Conservation (phyloP, 1,140 invertebrate species). For the Bombus breviceps region DNA sequence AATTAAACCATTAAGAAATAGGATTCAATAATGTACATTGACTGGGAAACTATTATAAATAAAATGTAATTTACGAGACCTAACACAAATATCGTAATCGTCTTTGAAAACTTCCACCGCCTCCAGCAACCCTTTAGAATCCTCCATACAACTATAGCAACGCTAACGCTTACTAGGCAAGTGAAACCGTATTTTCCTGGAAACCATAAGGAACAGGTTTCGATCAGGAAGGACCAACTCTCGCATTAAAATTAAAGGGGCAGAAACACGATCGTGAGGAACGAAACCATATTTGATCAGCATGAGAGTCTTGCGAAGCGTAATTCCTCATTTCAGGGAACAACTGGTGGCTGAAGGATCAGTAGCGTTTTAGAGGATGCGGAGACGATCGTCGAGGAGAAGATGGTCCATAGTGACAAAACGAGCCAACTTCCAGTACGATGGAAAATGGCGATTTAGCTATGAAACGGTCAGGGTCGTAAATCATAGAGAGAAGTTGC, state of each 20-base stretch:
- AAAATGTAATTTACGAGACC: not conserved
- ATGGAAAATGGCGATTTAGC: constrained; percentile 46
- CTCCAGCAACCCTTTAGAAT: not conserved
- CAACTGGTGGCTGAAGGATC: constrained; percentile 3
- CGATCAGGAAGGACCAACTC: not conserved
- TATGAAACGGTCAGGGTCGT: constrained; percentile 8
- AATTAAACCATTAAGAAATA: too few species aligned
- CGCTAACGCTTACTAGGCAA: not conserved
- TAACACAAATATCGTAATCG: not conserved
- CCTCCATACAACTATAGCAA: not conserved
- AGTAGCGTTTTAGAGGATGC: not conserved
- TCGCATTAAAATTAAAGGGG: not conserved
- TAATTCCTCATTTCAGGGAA: constrained; percentile 26
- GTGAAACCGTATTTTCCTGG: not conserved
- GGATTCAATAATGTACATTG: too few species aligned
- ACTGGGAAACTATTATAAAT: too few species aligned
- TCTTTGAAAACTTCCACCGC: not conserved
- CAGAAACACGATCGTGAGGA: not conserved
- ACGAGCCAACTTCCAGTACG: constrained; percentile 36
- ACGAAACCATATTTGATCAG: not conserved
- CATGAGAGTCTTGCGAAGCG: not conserved
- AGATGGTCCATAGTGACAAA: constrained; percentile 10
- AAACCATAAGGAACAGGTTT: not conserved
- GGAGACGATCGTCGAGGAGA: not conserved
- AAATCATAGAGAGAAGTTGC: constrained; percentile 36